Base-by-base conservation (phyloP, 2,888 invertebrate genomes). In the Ischnura elegans region DNA sequence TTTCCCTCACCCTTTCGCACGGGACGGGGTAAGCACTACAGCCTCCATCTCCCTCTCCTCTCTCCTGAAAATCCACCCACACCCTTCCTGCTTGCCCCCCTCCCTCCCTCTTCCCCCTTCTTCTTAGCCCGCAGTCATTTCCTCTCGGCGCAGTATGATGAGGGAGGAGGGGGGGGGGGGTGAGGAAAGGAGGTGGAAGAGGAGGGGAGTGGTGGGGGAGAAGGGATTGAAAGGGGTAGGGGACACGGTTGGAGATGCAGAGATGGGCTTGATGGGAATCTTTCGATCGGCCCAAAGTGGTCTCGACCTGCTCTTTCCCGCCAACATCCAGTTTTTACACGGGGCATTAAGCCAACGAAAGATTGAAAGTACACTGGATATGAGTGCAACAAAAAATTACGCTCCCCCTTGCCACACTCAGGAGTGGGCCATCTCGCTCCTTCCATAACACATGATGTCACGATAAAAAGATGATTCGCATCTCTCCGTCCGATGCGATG, bases 271-370 rank as follows among this genome's bases (percentile, higher is more conserved):
- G 87, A 45, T 85, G 42, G 85, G 42, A 51, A 42, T 55, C 87
- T 42, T 87, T 51, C 51, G 90, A 90, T 55, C 61, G 43, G 61
- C 55, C 61, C 90, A 51, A 87, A 51, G 51, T 51, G 90, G 42
- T 61, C 76, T 25, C 76, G 6, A 51, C 51, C 36, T 36, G 10
- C 76, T 76, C 76, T 76, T 4, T 42, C 55, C 10, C 90, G 55
- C 90, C 21, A 8, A 43, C 90, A 43, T 10, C 36, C 55, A 36
- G 51, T 90, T 87, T 90, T 90, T 90, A 51, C 90, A 61, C 61
- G 90, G 90, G 90, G 43, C 61, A 90, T 90, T 90, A 90, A 55
- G 25, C 61, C 90, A 25, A 90, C 55, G 51, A 61, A 90, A 90
- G 86, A 46, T 86, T 46, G 86, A 86, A 86, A 86, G 90, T 76